A percentile compares a stretch with the other conserved stretches of the same genome.
Evolutionary conservation across 2,888 invertebrate genomes (phyloP).

Genomic region (Rhopalosiphum nymphaeae): DNA sequence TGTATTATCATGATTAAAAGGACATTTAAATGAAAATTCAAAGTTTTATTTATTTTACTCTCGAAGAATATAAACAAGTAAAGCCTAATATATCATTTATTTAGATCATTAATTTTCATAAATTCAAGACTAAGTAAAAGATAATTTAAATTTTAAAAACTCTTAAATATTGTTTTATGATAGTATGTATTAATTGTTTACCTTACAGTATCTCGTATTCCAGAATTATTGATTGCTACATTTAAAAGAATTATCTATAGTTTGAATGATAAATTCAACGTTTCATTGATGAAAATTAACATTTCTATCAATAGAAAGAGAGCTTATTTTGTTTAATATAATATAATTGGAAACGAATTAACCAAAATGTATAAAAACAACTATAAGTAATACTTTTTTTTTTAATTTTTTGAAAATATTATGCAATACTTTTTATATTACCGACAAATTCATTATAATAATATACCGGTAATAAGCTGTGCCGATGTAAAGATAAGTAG

Average conservation of each 20-base stretch:
- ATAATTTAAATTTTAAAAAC: neutral
- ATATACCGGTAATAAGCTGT: neutral
- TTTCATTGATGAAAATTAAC: neutral
- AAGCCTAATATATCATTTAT: neutral
- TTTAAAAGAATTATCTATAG: neutral
- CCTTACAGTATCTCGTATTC: neutral
- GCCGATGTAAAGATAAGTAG: neutral
- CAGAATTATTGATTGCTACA: neutral
- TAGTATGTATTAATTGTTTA: neutral
- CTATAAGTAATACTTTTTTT: neutral
- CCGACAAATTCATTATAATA: neutral
- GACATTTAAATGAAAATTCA: neutral
- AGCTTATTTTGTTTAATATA: neutral
- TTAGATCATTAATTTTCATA: neutral
- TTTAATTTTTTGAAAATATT: neutral
- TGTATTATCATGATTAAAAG: neutral
- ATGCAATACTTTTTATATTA: neutral
- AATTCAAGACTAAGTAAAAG: neutral
- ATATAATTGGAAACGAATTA: neutral
- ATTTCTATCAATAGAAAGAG: neutral
- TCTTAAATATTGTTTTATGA: neutral
- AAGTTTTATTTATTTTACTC: neutral
- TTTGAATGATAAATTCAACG: neutral
- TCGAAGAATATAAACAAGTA: neutral
- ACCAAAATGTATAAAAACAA: neutral